These are phyloP conservation scores for Ardeotis arabs DNA, from an alignment of 2,113 vertebrate genomes.

Conservation along the genomic window DNA sequence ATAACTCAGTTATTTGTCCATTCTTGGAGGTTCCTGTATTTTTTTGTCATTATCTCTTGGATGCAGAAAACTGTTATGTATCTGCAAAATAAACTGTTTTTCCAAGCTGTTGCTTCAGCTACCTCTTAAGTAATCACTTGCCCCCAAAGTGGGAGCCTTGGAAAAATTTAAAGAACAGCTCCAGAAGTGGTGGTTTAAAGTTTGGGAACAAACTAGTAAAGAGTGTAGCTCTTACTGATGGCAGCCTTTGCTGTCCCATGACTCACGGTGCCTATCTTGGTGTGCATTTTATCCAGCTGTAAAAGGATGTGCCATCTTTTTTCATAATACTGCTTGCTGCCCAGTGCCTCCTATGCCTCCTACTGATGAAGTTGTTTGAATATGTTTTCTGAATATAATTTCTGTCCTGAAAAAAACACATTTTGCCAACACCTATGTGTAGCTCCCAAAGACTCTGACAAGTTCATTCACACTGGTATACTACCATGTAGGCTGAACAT, in stretches of 20 bases:
- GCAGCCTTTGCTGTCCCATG: not conserved
- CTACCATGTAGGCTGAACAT: not conserved
- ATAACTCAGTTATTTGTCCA: not conserved
- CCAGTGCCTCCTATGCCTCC: not conserved
- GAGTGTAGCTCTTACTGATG: not conserved
- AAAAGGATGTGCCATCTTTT: not conserved
- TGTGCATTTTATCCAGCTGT: not conserved
- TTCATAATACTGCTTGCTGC: not conserved
- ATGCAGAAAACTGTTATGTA: not conserved
- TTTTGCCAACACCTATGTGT: not conserved
- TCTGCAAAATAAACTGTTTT: not conserved
- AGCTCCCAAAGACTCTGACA: not conserved
- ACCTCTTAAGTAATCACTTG: not conserved
- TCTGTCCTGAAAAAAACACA: not conserved
- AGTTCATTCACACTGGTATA: not conserved
- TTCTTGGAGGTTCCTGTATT: not conserved
- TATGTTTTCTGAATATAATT: not conserved
- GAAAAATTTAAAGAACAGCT: not conserved
- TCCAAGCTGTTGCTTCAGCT: not conserved
- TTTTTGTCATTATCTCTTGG: not conserved
- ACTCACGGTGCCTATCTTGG: not conserved
- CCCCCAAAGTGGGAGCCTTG: not conserved
- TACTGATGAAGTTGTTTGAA: not conserved
- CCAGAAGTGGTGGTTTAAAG: not conserved
- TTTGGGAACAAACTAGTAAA: not conserved